A percentile compares a stretch with the other conserved stretches of the same genome.
phyloP scores from a whole-genome alignment of 1,140 invertebrate genomes.

The Panagrolaimus sp. region DNA sequence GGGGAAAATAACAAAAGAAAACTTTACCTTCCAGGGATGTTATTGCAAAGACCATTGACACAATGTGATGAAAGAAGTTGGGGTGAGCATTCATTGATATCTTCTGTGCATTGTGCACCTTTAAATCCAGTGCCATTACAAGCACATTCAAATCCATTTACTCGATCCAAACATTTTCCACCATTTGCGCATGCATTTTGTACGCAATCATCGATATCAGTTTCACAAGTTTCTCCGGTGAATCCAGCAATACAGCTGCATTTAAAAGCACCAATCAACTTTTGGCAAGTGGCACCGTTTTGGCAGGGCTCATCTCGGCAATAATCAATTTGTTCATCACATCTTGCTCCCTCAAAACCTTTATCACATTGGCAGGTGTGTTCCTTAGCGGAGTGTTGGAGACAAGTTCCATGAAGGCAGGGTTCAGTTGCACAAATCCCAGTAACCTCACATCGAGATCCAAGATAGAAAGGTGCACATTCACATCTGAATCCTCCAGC shows the following conservation, averaged over 20 bases:
- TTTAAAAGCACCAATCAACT: conserved; percentile 38
- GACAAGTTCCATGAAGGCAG: conserved; percentile 48
- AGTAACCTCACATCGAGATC: conserved; percentile 46
- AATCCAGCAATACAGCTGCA: conserved; percentile 54
- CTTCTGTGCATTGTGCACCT: conserved; percentile 46
- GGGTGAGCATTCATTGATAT: conserved; percentile 51
- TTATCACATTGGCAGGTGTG: conserved; percentile 58
- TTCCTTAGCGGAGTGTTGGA: conserved; percentile 40
- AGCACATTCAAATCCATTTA: conserved; percentile 53
- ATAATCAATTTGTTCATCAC: conserved; percentile 56
- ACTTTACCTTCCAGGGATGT: conserved; percentile 40
- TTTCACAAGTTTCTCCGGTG: conserved; percentile 45
- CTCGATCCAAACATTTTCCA: conserved; percentile 50
- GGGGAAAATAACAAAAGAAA: conserved; percentile 38
- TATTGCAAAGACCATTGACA: conserved; percentile 46
- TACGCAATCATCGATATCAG: conserved; percentile 56
- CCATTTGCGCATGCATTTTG: conserved; percentile 19
- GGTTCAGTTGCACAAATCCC: conserved; percentile 47
- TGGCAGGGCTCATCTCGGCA: conserved; percentile 53
- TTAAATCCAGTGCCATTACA: conserved; percentile 51
- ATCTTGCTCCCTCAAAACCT: conserved; percentile 59
- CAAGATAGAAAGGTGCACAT: conserved; percentile 46
- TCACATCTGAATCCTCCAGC: conserved; percentile 36
- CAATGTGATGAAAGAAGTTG: conserved; percentile 33
- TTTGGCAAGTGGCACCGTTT: conserved; percentile 51